Base-by-base conservation (phyloP, 2,888 invertebrate genomes). In the Monoplex corrugatus region DNA sequence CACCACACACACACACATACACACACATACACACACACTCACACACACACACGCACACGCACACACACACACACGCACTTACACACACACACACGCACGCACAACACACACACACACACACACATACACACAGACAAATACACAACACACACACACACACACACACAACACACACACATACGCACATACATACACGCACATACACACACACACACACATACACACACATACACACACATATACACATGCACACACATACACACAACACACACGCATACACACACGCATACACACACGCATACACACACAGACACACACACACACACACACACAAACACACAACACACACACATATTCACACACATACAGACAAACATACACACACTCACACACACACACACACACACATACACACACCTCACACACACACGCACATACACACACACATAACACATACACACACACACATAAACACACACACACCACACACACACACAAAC, bases 81-180 rank as follows among this genome's bases (percentile, higher is more conserved):
- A 50, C 19, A 50, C 50, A 50, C 50, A 19, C 50, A 50, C 50
- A 19, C 50, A 50, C 50, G 50, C 50, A 50, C 50, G 50, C 50
- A 50, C 50, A 19, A 19, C 50, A 50, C 50, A 50, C 50, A 50
- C 50, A 50, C 50, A 19, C 50, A 50, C 50, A 50, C 50, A 19
- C 19, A 68, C 28, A 68, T n/a, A 68, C 68, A 68, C 28, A n/a
- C n/a, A 28, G 16, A 68, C 68, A 68, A 10, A 28, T 28, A 68
- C 68, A 68, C 68, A 13, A 68, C 68, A 68, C 68, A 28, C 68
- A 68, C 68, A 68, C 13, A 68, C 68, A 68, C 68, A 68, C 68
- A 10, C 19, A 68, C 68, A 68, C 68, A 50, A 8, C 50, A 68
- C 68, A 68, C 68, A 68, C 68, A 23, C 68, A 28, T 28, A 68